Percentiles rank a stretch among this genome's conserved stretches.
Evolutionary conservation across 2,113 vertebrate species (phyloP).

Genomic region (Lophotis ruficrista): DNA sequence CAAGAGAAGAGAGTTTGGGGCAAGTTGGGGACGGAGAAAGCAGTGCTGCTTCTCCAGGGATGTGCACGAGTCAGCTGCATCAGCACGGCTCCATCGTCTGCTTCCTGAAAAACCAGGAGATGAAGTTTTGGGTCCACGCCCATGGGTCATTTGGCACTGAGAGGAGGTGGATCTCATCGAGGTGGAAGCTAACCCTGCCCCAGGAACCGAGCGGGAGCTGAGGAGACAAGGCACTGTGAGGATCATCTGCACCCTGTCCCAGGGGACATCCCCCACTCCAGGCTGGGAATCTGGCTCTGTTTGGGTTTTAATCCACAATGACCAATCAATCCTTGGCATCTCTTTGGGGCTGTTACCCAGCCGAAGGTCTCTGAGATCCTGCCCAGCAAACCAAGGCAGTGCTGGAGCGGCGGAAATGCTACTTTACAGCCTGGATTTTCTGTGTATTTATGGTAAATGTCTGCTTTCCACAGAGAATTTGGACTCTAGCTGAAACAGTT

Average conservation of each 20-base stretch:
- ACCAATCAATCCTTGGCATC: not conserved
- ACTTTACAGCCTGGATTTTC: not conserved
- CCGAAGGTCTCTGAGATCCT: not conserved
- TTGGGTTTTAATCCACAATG: not conserved
- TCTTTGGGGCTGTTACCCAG: not conserved
- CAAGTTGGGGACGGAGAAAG: not conserved
- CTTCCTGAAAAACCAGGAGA: not conserved
- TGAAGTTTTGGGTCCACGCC: not conserved
- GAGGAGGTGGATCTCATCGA: accelerated
- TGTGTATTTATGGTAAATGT: not conserved
- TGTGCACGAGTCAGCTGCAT: not conserved
- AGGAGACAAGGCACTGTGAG: not conserved
- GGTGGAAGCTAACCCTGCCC: not conserved
- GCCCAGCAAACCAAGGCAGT: not conserved
- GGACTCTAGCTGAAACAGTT: not conserved
- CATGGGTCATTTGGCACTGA: not conserved
- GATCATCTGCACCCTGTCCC: not conserved
- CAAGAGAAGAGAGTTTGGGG: too few relatives aligned
- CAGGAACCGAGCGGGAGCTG: accelerated
- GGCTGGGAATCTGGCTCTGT: not conserved
- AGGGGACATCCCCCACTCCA: not conserved
- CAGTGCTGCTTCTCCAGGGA: not conserved
- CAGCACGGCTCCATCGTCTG: not conserved
- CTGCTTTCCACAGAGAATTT: not conserved
- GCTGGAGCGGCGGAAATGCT: too few relatives aligned